Conservation (phyloP, 2,113 vertebrate genomes). For the Macrotis lagotis region DNA sequence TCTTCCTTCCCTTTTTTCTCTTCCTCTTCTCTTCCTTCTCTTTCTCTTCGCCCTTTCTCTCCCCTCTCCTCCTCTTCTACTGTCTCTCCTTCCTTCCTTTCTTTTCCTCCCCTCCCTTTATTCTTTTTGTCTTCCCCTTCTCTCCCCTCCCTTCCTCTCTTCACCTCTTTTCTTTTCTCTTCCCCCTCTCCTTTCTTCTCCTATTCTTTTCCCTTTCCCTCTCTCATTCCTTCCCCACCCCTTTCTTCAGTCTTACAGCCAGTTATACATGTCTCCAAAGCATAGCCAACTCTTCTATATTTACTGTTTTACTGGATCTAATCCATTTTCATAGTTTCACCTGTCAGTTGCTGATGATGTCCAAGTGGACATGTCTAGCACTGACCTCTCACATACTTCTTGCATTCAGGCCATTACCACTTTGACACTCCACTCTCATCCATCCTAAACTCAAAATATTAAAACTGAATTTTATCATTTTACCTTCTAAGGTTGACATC, state of each 20-base stretch:
- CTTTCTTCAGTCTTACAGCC: background rate
- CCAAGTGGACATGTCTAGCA: background rate
- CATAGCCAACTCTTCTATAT: background rate
- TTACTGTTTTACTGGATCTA: background rate
- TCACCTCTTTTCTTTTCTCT: fast-evolving
- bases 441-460: background rate
- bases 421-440: background rate
- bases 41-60: fast-evolving
- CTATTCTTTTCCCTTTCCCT: too few relatives aligned
- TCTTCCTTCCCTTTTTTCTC: fast-evolving
- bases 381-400: background rate
- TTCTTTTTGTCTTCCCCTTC: too few relatives aligned
- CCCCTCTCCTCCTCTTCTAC: fast-evolving
- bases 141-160: background rate
- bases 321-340: background rate
- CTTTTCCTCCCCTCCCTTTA: too few relatives aligned
- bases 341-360: background rate
- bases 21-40: fast-evolving
- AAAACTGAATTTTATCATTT: background rate
- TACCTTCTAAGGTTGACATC: background rate
- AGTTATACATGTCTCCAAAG: background rate
- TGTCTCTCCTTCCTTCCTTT: too few relatives aligned
- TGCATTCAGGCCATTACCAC: background rate
- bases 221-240: too few relatives aligned
- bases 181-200: background rate